Evolutionary conservation across 2,113 vertebrate species (phyloP).

Genomic region (Calypte anna): DNA sequence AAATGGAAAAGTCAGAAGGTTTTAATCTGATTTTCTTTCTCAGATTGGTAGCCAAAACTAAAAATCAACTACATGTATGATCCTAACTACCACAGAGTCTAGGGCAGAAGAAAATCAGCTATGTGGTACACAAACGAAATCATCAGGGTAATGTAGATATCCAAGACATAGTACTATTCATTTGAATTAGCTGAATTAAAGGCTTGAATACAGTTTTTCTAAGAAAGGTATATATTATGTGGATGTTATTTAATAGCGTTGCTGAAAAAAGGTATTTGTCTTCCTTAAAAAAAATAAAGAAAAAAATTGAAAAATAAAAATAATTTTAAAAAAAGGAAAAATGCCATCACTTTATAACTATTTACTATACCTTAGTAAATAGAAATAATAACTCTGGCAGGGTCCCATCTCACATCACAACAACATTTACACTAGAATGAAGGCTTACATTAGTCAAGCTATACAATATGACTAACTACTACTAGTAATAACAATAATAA

Average conservation of each 20-base stretch:
- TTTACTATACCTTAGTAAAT: background rate
- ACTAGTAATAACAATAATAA: background rate
- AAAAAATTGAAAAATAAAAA: accelerated
- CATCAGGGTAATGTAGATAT: background rate
- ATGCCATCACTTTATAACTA: background rate
- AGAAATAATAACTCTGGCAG: background rate
- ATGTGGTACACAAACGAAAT: background rate
- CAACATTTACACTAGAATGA: background rate
- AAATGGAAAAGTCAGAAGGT: background rate
- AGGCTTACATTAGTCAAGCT: background rate
- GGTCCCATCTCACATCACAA: background rate
- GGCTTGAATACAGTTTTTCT: background rate
- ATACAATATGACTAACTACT: background rate
- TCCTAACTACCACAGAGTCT: background rate
- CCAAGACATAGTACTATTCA: background rate
- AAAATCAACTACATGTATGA: background rate
- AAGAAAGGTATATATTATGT: background rate
- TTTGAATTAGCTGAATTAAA: background rate
- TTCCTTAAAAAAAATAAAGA: background rate
- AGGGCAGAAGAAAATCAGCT: background rate
- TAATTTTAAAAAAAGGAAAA: background rate
- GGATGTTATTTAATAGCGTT: background rate
- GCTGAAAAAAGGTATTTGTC: background rate
- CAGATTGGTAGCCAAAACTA: background rate
- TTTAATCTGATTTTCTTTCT: background rate